phyloP scores from a whole-genome alignment of 2,797 vertebrate genomes.

The Catharus ustulatus region DNA sequence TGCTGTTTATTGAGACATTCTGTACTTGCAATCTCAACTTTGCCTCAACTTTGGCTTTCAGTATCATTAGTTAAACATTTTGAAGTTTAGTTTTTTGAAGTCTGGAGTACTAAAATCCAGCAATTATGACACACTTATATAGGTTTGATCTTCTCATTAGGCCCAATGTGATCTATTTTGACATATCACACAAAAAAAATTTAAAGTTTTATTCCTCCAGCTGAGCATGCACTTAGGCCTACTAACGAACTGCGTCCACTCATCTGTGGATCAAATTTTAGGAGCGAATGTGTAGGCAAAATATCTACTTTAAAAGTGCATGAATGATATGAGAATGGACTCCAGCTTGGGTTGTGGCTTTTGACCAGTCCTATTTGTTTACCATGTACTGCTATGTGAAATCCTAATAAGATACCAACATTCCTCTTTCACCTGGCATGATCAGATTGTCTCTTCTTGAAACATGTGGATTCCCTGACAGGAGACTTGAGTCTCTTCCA shows the following conservation, averaged over 20 bases:
- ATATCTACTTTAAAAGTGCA: background rate
- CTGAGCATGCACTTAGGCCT: background rate
- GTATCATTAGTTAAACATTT: background rate
- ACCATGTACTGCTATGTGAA: background rate
- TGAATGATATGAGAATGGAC: background rate
- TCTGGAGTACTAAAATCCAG: background rate
- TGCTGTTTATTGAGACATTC: background rate
- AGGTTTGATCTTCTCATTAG: background rate
- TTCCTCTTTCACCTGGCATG: background rate
- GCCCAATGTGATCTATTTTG: background rate
- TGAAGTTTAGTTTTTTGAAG: background rate
- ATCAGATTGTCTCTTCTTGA: background rate
- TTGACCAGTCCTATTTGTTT: background rate
- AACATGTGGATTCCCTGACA: background rate
- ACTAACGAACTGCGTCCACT: background rate
- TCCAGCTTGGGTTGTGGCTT: background rate
- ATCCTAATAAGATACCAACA: background rate
- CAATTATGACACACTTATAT: background rate
- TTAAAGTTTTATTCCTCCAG: background rate
- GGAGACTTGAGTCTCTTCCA: background rate
- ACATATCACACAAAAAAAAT: background rate
- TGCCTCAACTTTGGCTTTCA: background rate
- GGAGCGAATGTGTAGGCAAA: background rate
- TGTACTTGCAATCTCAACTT: background rate
- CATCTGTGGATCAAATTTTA: background rate